Evolutionary conservation across 2,797 vertebrate genomes (phyloP), one percentile per base, ranked within the genome.

Genomic region (Notamacropus eugenii): DNA sequence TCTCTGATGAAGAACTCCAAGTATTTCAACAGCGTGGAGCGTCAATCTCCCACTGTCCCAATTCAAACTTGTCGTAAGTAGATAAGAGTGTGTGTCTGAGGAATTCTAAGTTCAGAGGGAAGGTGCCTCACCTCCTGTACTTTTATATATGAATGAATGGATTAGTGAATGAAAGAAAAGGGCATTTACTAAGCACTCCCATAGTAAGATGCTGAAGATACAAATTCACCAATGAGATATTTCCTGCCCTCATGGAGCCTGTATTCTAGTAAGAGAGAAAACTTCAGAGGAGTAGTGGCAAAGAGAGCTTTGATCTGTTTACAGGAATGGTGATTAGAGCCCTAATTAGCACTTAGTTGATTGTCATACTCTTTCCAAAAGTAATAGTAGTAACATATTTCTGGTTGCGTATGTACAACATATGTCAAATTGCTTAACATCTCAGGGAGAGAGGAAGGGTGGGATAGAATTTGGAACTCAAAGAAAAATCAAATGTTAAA

Each of bases 61-160:
- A 97, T 98, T 99, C 99, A 91, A 99, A 99, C 31, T 97, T 98
- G 96, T 98, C 99, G 99, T 99, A 98, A 99, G 99, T 99, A 96
- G 55, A 27, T 87, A 54, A n/a, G 90, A 24, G 29, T 34, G 13
- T 92, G 34, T 54, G 96, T 58, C 16, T 24, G 52, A 54, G 50
- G 12, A 67, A 46, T 27, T 52, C 52, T 91, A 46, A 29, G 0
- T 52, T 28, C 74, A 12, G 0, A 46, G n/a, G 74, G 9, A 10
- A 34, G 90, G n/a, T 67, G 54, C 40, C 93, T 95, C 95, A 55
- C 13, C 16, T 82, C 96, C 56, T 59, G 58, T 57, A 93, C 87
- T 29, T 14, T 90, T 58, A 22, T 94, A 1, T 54, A 82, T 92
- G 55, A 11, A 24, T 90, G 90, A 94, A 46, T 92, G 29, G 9